phyloP scores from a whole-genome alignment of 2,797 vertebrate species.

The Acanthiza pusilla region DNA sequence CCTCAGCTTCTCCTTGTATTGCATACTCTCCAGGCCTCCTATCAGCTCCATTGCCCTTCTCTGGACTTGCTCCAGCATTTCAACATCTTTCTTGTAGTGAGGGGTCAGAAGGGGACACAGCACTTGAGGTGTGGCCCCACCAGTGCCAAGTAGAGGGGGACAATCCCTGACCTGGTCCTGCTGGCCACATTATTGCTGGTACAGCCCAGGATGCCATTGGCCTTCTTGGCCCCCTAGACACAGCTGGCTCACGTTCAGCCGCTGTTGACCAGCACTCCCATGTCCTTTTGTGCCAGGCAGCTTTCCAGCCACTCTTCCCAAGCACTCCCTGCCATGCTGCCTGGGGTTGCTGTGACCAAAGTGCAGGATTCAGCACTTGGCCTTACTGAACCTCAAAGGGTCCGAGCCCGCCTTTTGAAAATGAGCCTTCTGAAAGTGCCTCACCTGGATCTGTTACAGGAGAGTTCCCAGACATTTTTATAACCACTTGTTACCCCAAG shows the following conservation, averaged over 20 bases:
- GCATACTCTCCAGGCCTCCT: no score
- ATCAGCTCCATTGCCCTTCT: background rate
- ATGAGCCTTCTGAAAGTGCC: background rate
- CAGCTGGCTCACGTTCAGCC: background rate
- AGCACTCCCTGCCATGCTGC: no score
- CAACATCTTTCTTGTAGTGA: background rate
- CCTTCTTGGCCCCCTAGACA: background rate
- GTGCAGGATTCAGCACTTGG: background rate
- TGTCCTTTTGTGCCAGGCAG: background rate
- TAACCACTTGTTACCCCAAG: background rate
- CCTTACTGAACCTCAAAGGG: background rate
- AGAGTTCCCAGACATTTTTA: background rate
- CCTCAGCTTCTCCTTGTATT: background rate
- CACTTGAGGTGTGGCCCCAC: rapidly evolving
- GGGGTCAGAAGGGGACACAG: background rate
- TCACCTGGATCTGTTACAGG: background rate
- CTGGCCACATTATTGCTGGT: background rate
- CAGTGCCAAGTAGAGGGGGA: rapidly evolving
- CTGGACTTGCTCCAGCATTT: background rate
- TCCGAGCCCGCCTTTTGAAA: background rate
- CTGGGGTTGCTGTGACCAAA: background rate
- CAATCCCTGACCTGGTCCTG: background rate
- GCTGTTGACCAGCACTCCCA: background rate
- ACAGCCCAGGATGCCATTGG: background rate
- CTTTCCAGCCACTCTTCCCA: background rate